phyloP scores from a whole-genome alignment of 2,797 vertebrate species.

The Macroramphosus scolopax region DNA sequence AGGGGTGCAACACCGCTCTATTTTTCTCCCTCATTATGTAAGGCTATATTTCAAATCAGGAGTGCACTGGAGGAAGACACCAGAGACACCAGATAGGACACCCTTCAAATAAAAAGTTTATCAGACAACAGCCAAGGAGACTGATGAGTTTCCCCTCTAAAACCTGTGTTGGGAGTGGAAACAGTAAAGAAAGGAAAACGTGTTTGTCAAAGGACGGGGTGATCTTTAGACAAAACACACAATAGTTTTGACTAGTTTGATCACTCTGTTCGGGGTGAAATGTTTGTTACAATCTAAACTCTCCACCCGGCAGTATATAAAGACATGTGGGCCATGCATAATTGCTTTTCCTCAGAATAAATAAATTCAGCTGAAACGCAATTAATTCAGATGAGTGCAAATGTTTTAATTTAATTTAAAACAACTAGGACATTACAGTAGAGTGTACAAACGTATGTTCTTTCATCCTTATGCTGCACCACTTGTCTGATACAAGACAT shows the following conservation, averaged over 20 bases:
- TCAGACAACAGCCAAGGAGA: conserved; percentile 68
- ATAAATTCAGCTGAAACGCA: conserved; percentile 4
- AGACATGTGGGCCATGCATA: conserved; percentile 8
- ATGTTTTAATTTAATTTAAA: conserved; percentile 24
- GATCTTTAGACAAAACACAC: conserved; percentile 19
- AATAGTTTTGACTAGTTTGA: conserved; percentile 7
- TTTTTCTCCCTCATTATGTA: conserved; percentile 82
- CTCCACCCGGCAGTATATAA: not conserved
- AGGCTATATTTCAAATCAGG: conserved; percentile 84
- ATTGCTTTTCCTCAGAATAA: conserved; percentile 11
- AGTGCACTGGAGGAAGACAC: conserved; percentile 79
- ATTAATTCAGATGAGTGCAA: conserved; percentile 18
- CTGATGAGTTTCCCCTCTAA: conserved; percentile 68
- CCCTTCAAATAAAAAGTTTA: conserved; percentile 79
- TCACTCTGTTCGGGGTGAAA: not conserved
- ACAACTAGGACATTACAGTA: not conserved
- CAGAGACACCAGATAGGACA: conserved; percentile 76
- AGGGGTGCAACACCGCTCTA: conserved; percentile 75
- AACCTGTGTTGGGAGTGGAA: conserved; percentile 56
- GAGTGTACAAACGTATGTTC: not conserved
- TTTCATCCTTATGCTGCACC: not conserved
- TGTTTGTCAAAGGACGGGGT: conserved; percentile 29
- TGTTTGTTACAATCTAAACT: conserved; percentile 16
- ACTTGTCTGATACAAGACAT: conserved; percentile 18
- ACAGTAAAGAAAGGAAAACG: conserved; percentile 35